Base-by-base conservation (phyloP, 1,140 invertebrate genomes). In the Aphelinus atriplicis region DNA sequence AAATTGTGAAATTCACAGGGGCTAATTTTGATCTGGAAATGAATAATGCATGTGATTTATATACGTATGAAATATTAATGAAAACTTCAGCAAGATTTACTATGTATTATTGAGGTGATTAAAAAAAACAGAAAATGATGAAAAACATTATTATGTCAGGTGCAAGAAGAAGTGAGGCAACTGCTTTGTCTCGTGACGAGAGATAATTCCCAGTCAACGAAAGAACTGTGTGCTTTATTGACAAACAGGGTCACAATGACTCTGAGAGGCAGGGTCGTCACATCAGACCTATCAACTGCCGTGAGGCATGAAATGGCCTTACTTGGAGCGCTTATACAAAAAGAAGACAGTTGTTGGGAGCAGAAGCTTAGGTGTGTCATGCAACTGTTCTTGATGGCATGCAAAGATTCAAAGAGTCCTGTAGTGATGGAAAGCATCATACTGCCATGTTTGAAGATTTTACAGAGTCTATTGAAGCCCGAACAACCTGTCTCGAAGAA, bases 341-440 rank as follows among this genome's bases (percentile, higher is more conserved):
- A 96, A 78, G 95, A 98, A 82, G 97, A 99, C 81, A 92, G 94
- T 0, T 98, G 97, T 84, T 99, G 97, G 97, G 97, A 98, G 85
- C 93, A 95, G 71, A 94, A 97, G 82, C 87, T 98, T 0, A 92
- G 95, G 57, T 96, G 95, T 82, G 94, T 98, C 43, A 94, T 98
- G 89, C 91, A 93, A 70, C 84, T 97, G 47, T 97, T 96, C 81
- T 83, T 95, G 58, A 92, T 94, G 88, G 93, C 90, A 70, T 95
- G 89, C 78, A 91, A 91, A 79, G 91, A 93, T 79, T 92, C 90
- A 0, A 91, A 91, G 75, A 93, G 90, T 83, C 92, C 95, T 2
- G 90, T 92, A 9, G 92, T 95, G 0, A 93, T 94, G 89, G 93
- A 95, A 79, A 92, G 91, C 58, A 90, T 95, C 1, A 93, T 93